Percentiles rank a stretch among this genome's conserved stretches.
These are phyloP conservation scores for Onychomys torridus DNA, from an alignment of 2,797 vertebrate genomes.

Conservation along the genomic window DNA sequence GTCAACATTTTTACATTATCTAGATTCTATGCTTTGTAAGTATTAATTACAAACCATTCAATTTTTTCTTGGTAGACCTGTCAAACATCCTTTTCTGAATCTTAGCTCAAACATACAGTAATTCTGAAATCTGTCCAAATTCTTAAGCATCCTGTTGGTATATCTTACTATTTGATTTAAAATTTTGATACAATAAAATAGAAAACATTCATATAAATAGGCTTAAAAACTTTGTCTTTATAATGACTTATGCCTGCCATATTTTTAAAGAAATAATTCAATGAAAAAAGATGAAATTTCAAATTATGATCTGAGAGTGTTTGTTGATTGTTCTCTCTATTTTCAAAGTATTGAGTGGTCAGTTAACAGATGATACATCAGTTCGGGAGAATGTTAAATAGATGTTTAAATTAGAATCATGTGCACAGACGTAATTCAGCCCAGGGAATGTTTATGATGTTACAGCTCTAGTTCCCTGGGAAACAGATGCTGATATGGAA, in stretches of 20 bases:
- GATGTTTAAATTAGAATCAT: conserved; percentile 20
- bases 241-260: neutral
- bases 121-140: neutral
- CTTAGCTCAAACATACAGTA: neutral
- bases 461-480: neutral
- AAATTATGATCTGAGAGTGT: neutral
- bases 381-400: neutral
- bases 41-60: neutral
- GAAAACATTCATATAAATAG: conserved; percentile 25
- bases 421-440: neutral
- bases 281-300: conserved; percentile 22
- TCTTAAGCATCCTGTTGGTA: conserved; percentile 12
- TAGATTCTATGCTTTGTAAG: neutral
- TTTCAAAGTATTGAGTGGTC: conserved; percentile 20
- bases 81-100: neutral
- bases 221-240: neutral
- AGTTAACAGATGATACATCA: conserved; percentile 31
- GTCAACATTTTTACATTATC: neutral
- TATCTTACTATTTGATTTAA: neutral
- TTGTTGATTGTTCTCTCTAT: neutral
- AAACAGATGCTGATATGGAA: conserved; percentile 29
- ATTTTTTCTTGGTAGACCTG: neutral
- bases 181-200: neutral
- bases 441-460: neutral
- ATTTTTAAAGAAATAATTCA: conserved; percentile 25